Evolutionary conservation across 2,888 invertebrate genomes (phyloP), one percentile per base, ranked within the genome.

Genomic region (Agapostemon virescens): DNA sequence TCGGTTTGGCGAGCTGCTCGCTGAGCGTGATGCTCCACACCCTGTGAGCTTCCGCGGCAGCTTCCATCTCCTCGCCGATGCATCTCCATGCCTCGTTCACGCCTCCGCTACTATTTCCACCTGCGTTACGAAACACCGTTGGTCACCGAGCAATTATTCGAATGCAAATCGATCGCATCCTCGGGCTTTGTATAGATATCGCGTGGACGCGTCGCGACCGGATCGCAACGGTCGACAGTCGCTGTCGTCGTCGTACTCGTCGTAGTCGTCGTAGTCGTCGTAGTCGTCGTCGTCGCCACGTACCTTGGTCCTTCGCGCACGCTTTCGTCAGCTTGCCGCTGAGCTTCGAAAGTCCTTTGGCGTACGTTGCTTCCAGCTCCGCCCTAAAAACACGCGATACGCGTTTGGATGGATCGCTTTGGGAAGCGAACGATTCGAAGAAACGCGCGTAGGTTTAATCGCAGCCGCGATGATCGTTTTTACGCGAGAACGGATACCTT

Each of bases 71-170:
- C n/a, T 96, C 94, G 70, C 97, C 98, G 81, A 98, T 97, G 85
- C 96, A 95, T 93, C 97, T 97, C 98, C 98, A 98, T 74, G 98
- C 97, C 88, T 98, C 97, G 86, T 97, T 96, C 88, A 98, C 95
- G 69, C 97, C 95, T 69, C 96, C 96, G 52, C 96, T 94, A 86
- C 96, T 95, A 90, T 96, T 96, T 82, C 96, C 95, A 92, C 92
- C 92, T 92, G 85, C 77, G 55, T 83, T 86, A 58, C 75, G 73
- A 83, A 86, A 82, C 40, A 68, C 6, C 30, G 15, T 26, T 55
- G 38, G 17, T 40, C 9, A 36, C 23, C 36, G n/a, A 20, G 30
- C 9, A 33, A 61, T 61, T 61, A 61, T 33, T 30, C 61, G 30
- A 33, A 61, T 26, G 55, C 55, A 17, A 55, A 55, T 26, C 7